These are phyloP conservation scores for Physeter macrocephalus DNA, from an alignment of 2,113 vertebrate species.

Conservation along the genomic window DNA sequence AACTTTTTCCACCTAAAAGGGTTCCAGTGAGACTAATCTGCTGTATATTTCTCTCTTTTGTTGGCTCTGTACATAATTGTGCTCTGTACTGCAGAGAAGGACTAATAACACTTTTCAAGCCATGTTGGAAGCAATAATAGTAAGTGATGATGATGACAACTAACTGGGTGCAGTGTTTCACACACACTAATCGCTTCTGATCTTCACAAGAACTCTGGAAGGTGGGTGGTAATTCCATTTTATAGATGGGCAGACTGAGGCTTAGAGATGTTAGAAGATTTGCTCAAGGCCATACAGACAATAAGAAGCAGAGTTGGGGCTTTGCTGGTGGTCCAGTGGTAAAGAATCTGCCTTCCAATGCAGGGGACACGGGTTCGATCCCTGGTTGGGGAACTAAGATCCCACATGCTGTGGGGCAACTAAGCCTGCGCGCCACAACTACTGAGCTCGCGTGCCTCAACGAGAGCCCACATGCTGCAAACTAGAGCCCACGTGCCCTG, in stretches of 20 bases:
- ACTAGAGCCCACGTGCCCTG: no score
- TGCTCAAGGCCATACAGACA: neutral
- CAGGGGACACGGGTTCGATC: no score
- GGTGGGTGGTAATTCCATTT: neutral
- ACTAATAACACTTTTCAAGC: neutral
- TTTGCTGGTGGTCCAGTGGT: no score
- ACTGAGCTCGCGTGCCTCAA: no score
- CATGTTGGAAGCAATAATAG: neutral
- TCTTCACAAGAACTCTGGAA: neutral
- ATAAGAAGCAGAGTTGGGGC: neutral
- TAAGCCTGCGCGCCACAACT: no score
- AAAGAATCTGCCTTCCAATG: no score
- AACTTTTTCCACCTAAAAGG: neutral
- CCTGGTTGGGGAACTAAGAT: no score
- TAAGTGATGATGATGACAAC: neutral
- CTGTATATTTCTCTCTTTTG: neutral
- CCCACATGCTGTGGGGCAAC: no score
- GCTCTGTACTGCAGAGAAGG: neutral
- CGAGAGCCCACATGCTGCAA: no score
- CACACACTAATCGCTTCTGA: neutral
- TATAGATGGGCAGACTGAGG: slow-evolving; percentile 64
- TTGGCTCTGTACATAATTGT: neutral
- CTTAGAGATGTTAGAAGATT: neutral
- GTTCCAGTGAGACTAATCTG: neutral
- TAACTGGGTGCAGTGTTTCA: neutral